phyloP scores from a whole-genome alignment of 2,797 vertebrate genomes.

The Liparis tanakae region DNA sequence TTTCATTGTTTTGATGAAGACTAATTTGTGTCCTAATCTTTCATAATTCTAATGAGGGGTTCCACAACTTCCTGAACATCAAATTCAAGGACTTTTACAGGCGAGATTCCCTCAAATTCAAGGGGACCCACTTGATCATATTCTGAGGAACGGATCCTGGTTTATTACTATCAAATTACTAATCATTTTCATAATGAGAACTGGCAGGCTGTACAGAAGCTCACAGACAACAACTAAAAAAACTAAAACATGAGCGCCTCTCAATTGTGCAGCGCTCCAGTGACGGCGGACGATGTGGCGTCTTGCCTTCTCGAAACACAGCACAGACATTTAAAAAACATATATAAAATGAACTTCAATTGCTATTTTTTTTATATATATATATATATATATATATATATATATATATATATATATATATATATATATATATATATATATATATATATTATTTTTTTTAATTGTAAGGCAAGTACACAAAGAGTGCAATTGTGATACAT shows the following conservation, averaged over 20 bases:
- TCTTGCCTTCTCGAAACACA: too few relatives aligned
- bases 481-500: too few relatives aligned
- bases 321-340: background rate
- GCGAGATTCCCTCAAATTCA: background rate
- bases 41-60: background rate
- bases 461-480: too few relatives aligned
- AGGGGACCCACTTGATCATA: background rate
- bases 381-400: too few relatives aligned
- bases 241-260: background rate
- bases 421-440: too few relatives aligned
- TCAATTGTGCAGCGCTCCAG: background rate
- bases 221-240: background rate
- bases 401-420: too few relatives aligned
- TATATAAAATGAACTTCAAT: background rate
- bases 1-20: slow-evolving; percentile 10
- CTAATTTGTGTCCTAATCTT: slow-evolving; percentile 12
- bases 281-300: background rate
- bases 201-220: background rate
- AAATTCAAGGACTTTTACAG: background rate
- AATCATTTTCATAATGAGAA: background rate
- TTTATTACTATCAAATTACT: background rate
- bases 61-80: background rate
- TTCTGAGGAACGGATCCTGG: background rate
- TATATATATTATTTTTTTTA: too few relatives aligned
- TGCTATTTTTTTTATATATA: background rate